Base-by-base conservation (phyloP, 2,888 invertebrate genomes). In the Oegoconia quadripuncta region DNA sequence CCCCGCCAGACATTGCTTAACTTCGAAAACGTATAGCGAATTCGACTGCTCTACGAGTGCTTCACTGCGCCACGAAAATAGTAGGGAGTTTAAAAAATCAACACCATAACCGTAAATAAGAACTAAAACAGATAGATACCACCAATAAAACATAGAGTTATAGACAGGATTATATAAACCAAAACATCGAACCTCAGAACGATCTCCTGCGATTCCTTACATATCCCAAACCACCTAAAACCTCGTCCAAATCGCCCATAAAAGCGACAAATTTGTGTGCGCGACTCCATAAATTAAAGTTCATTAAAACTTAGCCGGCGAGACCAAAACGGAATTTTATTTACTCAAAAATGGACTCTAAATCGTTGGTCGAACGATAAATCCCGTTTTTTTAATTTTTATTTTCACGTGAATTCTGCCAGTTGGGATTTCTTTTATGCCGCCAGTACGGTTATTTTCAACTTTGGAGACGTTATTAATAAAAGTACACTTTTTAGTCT, bases 191-290 rank as follows among this genome's bases (percentile, higher is more conserved):
- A 60, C 55, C 48, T 59, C 59, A 39, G 44, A 55, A 59, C 50
- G 47, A 50, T 50, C 60, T 52, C 38, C 59, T 52, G 59, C 55
- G 57, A 66, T 63, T 63, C 73, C 61, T 52, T 54, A 62, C 64
- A 72, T 70, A 64, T 62, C 60, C 62, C 30, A 53, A 52, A 58
- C 59, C 55, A 56, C 59, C 55, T 51, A 69, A 73, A 73, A 39
- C 67, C 64, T 61, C 65, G 57, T 62, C 62, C 57, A 55, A 72
- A 64, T 43, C 64, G 61, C 53, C 67, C 61, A 64, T 78, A 74
- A 78, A 77, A 65, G 69, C 74, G 77, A 78, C 81, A 76, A 77
- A 79, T 79, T 74, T 64, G 70, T 74, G 63, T 59, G 50, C 57
- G 58, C 50, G 55, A 53, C 61, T 67, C 62, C 66, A 77, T 80